Evolutionary conservation across 2,888 invertebrate genomes (phyloP).

Genomic region (Cenopis cana): DNA sequence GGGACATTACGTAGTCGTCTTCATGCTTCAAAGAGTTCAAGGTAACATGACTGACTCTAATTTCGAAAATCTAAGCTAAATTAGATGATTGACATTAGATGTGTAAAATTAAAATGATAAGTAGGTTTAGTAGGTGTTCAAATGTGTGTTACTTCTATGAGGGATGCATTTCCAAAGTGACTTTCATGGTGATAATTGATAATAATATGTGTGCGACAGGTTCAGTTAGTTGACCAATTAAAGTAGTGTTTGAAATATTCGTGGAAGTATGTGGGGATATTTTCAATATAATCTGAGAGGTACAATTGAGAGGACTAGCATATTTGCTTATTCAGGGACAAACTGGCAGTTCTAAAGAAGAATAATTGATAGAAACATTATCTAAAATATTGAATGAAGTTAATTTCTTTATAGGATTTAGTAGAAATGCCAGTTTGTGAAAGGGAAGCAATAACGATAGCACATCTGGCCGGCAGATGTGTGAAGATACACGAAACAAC

Average conservation of each 20-base stretch:
- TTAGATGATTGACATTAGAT: too few species aligned
- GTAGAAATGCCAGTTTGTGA: conserved; percentile 78
- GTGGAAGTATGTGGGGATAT: conserved; percentile 34
- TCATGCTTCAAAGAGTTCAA: conserved; percentile 28
- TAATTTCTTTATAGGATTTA: not conserved
- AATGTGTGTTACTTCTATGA: conserved; percentile 10
- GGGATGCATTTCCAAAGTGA: not conserved
- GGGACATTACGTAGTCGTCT: conserved; percentile 35
- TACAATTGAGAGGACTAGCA: conserved; percentile 69
- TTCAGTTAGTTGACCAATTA: conserved; percentile 20
- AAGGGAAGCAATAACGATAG: conserved; percentile 76
- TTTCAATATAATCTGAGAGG: conserved; percentile 55
- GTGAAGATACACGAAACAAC: conserved; percentile 82
- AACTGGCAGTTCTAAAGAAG: conserved; percentile 72
- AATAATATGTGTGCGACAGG: conserved; percentile 26
- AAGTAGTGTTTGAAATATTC: conserved; percentile 23
- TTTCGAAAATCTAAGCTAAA: not conserved
- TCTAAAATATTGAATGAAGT: not conserved
- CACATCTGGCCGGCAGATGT: conserved; percentile 83
- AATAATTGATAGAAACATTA: not conserved
- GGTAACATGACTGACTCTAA: not conserved
- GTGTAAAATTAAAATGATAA: conserved; percentile 2
- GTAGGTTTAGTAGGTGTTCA: conserved; percentile 2
- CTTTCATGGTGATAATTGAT: not conserved
- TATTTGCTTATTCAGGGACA: conserved; percentile 63